A percentile compares a stretch with the other conserved stretches of the same genome.
Evolutionary conservation across 37 sponge, comb jelly and placozoan species (phyloP).

Genomic region (Mnemiopsis leidyi): DNA sequence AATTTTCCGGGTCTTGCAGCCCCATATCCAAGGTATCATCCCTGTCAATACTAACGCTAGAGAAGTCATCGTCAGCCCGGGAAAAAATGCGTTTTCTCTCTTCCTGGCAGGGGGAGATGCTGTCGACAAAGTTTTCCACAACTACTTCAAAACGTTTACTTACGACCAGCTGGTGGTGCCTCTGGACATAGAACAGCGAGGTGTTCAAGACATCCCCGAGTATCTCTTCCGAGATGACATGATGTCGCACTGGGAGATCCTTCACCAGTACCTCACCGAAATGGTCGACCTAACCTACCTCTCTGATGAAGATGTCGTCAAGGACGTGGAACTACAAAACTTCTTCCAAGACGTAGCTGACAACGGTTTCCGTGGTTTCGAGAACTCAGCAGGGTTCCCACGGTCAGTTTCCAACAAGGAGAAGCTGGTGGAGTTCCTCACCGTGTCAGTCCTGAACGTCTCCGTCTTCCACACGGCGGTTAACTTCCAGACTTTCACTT

Average conservation of each 20-base stretch:
- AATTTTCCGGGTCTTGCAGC: neutral
- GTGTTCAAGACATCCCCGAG: neutral
- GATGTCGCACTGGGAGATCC: neutral
- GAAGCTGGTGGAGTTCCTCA: neutral
- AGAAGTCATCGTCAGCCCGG: neutral
- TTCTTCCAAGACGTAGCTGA: neutral
- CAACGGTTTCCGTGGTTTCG: neutral
- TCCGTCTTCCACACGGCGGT: no score
- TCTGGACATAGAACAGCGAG: neutral
- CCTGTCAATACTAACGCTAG: neutral
- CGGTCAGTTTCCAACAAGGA: neutral
- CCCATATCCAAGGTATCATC: no score
- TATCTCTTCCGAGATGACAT: neutral
- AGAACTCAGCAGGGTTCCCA: neutral
- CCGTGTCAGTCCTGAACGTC: neutral
- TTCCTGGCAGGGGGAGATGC: neutral
- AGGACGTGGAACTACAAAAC: neutral
- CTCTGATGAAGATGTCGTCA: neutral
- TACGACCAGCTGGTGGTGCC: neutral
- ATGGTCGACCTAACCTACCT: slow-evolving; percentile 4
- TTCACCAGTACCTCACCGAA: neutral
- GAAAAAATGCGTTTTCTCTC: neutral
- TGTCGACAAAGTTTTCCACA: neutral
- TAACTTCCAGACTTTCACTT: slow-evolving; percentile 1
- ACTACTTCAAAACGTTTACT: neutral